Conservation (phyloP, 2,113 vertebrate genomes). For the Poicephalus gulielmi region DNA sequence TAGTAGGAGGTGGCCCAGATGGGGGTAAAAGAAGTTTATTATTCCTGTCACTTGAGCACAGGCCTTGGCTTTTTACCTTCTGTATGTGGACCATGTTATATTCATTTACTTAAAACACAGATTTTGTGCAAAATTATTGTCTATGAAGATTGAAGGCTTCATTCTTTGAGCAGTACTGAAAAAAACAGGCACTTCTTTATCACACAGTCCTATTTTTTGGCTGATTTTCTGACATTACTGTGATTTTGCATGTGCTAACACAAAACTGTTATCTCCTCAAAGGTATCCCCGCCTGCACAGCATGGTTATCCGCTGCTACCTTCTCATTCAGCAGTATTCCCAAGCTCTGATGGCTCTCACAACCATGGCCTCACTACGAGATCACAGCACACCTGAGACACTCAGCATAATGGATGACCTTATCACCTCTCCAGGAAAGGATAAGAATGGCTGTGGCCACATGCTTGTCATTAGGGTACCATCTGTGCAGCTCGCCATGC, state of each 20-base stretch:
- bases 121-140: not conserved
- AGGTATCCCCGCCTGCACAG: constrained; percentile 96
- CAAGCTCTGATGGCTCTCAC: constrained; percentile 97
- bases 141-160: not conserved
- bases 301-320: constrained; percentile 98
- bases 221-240: not conserved
- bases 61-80: not conserved
- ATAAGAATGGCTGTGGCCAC: constrained; percentile 86
- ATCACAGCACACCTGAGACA: constrained; percentile 94
- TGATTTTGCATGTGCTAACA: not conserved
- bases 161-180: not conserved
- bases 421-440: constrained; percentile 85
- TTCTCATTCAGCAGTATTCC: constrained; percentile 97
- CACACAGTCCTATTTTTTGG: fast-evolving
- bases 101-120: not conserved
- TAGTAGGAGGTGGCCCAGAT: not conserved
- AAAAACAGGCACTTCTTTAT: not conserved
- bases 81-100: not conserved
- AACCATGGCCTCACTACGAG: constrained; percentile 86
- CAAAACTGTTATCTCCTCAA: not conserved
- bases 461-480: constrained; percentile 96
- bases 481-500: constrained; percentile 93
- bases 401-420: constrained; percentile 96
- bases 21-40: not conserved
- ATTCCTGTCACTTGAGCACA: not conserved